phyloP scores from a whole-genome alignment of 92 coral and sea anemone genomes.

The Heliopora coerulea region DNA sequence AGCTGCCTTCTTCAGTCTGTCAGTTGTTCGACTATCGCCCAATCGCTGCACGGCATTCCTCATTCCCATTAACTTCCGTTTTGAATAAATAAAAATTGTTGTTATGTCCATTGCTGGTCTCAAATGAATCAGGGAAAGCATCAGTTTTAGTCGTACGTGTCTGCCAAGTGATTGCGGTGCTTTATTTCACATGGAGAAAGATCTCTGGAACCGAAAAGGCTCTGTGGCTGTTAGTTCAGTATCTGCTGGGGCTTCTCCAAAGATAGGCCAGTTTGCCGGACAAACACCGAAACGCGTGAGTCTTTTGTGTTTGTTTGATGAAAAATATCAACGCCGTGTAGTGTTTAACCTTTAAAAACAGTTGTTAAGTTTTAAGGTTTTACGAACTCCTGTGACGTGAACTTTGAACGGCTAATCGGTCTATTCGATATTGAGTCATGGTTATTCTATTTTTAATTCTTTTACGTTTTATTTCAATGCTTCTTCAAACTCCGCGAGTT shows the following conservation, averaged over 20 bases:
- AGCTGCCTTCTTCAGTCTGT: not conserved
- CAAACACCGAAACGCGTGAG: slow-evolving; percentile 44
- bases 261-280: slow-evolving; percentile 30
- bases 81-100: not conserved
- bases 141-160: slow-evolving; percentile 14
- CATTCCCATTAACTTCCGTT: not conserved
- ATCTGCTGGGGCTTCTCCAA: slow-evolving; percentile 60
- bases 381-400: too few relatives aligned
- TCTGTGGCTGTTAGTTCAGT: slow-evolving; percentile 87
- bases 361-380: too few relatives aligned
- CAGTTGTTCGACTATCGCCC: not conserved
- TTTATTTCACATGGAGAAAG: slow-evolving; percentile 70
- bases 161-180: slow-evolving; percentile 42
- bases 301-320: not conserved
- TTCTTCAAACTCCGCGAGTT: too few relatives aligned
- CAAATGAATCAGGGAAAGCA: slow-evolving; percentile 19
- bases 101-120: slow-evolving; percentile 2
- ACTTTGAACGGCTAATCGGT: too few relatives aligned
- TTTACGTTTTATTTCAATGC: not conserved
- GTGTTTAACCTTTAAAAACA: slow-evolving; percentile 5
- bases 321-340: not conserved
- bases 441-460: not conserved
- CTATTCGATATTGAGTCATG: not conserved
- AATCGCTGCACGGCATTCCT: not conserved
- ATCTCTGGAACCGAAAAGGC: slow-evolving; percentile 90